Base-by-base conservation (phyloP, 2,113 vertebrate species). In the Montifringilla adamsi region DNA sequence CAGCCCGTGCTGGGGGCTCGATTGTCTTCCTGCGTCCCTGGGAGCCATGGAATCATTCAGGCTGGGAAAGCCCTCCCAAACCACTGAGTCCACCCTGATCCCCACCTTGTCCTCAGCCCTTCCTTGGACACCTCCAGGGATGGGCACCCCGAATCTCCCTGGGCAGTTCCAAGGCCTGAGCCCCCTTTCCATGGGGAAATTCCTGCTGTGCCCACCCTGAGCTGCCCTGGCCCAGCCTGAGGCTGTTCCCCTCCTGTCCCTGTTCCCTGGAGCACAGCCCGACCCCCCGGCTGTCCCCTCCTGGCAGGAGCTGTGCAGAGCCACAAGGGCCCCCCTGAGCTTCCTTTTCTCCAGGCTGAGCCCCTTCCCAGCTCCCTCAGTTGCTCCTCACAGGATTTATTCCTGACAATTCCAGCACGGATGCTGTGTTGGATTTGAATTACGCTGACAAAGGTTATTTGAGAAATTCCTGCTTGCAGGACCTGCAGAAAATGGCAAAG, bases 81-180 rank as follows among this genome's bases (percentile, higher is more conserved):
- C 4, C 30, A 16, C 0, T 0, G 9, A 53, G 18, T 26, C 24
- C 46, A 12, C 0, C 24, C 62, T 14, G 5, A 46, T 27, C 11
- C 62, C n/a, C 39, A 10, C 39, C 39, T 1, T 50, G 59, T 59
- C 15, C 59, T 37, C 44, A 74, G 60, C 44, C 37, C 68, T 41
- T 26, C 35, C 35, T 3, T 2, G 44, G 37, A 0, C 68, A 20
- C 15, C 59, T 52, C 59, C 52, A 46, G 52, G 59, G 33, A 20
- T 74, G 68, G 68, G 19, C 0, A n/a, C 68, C 39, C 10, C 37
- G 67, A n/a, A 6, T 15, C 13, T 74, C 46, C 44, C 52, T 67
- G 59, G 59, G 33, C 60, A 81, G 1, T 56, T 0, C 50, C 43
- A 64, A 11, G 0, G 0, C 16, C n/a, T 80, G 24, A 49, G 0